phyloP scores from a whole-genome alignment of 2,797 vertebrate genomes.

The Scleropages formosus region DNA sequence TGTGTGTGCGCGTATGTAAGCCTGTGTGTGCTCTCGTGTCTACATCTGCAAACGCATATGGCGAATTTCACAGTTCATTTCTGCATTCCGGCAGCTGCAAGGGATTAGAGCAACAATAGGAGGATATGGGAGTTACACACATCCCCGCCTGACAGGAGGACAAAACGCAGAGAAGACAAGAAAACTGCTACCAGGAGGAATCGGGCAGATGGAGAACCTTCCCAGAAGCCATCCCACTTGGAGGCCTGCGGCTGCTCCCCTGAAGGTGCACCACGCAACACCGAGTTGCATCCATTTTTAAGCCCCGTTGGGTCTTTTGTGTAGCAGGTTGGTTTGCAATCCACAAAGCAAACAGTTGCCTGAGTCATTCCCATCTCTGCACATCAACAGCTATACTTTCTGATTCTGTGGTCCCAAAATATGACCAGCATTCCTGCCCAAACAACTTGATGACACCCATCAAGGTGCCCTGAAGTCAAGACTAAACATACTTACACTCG shows the following conservation, averaged over 20 bases:
- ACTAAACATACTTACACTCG: too few species aligned
- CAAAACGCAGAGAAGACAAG: slow-evolving; percentile 3
- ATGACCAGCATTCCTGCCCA: too few species aligned
- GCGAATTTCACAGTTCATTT: slow-evolving; percentile 25
- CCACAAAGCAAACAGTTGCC: too few species aligned
- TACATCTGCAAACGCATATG: slow-evolving; percentile 18
- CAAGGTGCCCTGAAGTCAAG: too few species aligned
- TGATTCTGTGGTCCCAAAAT: too few species aligned
- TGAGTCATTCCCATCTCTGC: too few species aligned
- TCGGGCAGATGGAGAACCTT: neutral
- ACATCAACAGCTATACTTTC: too few species aligned
- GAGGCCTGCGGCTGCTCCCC: neutral
- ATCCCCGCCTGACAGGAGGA: slow-evolving; percentile 10
- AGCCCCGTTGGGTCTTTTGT: too few species aligned
- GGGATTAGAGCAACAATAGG: slow-evolving; percentile 18
- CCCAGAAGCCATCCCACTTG: too few species aligned
- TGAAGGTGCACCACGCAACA: neutral
- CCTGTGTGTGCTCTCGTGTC: neutral
- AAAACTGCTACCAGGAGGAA: slow-evolving; percentile 2
- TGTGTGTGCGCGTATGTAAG: neutral
- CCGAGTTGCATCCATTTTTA: too few species aligned
- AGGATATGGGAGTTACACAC: neutral
- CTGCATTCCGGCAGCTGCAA: slow-evolving; percentile 30
- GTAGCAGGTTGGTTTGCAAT: too few species aligned
- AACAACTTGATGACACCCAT: too few species aligned